Base-by-base conservation (phyloP, 2,888 invertebrate genomes). In the Ophion costatus region DNA sequence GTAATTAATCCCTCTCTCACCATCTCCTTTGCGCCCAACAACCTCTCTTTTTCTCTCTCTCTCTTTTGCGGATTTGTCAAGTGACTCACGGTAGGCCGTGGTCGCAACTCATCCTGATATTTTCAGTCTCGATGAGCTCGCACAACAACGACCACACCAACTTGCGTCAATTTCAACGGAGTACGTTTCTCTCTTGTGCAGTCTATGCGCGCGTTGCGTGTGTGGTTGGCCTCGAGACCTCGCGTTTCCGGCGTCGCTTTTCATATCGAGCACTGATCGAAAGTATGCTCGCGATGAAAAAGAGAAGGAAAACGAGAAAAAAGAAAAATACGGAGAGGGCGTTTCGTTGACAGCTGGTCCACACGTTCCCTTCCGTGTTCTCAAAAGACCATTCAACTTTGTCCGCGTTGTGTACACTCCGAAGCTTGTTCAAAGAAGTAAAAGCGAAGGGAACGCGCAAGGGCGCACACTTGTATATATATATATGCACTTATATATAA, bases 381-480 rank as follows among this genome's bases (percentile, higher is more conserved):
- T 76, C 76, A 70, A 80, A 83, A 71, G 83, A 73, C 80, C 83
- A 76, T 83, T 83, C 80, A 67, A 80, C 77, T 64, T 83, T 77
- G 76, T 71, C 73, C 42, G 70, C 71, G 71, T 76, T 79, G 81
- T 84, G 67, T 67, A 74, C 66, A 80, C 84, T 73, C 59, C 24
- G 51, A 57, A 45, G 63, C 59, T 51, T 51, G 33, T 51, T 64
- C 75, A 66, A 76, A 80, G 76, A 66, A 71, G 83, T 71, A 63
- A 59, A 80, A 69, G 70, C 56, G 83, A 51, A 70, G 56, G 67
- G 38, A 77, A 73, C 74, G 79, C 64, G 64, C 17, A 22, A 78
- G 59, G 24, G 56, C 63, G 14, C n/a, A n/a, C n/a, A n/a, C n/a
- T n/a, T n/a, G n/a, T n/a, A n/a, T n/a, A n/a, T n/a, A n/a, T 38